These are phyloP conservation scores for Eulimnadia texana DNA, from an alignment of 1,140 invertebrate genomes.

Conservation along the genomic window DNA sequence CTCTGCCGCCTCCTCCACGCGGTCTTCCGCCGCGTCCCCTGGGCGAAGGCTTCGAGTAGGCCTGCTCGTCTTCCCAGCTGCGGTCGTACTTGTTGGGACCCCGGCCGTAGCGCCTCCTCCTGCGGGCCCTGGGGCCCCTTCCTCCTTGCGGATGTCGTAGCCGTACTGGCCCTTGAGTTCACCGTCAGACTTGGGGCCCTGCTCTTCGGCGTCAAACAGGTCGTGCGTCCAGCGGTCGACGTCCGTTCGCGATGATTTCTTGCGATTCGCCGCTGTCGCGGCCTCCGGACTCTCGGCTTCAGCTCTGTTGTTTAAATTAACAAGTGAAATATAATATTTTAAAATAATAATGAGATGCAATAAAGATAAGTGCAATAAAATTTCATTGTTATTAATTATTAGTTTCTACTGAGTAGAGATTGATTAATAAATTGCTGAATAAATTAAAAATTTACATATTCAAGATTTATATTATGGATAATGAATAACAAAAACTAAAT, in stretches of 20 bases:
- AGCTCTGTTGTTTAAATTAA: neutral
- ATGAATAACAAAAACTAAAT: no score
- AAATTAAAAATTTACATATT: no score
- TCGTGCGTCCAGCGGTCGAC: constrained; percentile 77
- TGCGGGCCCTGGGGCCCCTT: constrained; percentile 71
- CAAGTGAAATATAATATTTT: constrained; percentile 5
- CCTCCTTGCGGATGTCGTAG: constrained; percentile 86
- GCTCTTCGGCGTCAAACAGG: constrained; percentile 59
- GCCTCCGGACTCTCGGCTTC: constrained; percentile 17
- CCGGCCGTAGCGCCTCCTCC: constrained; percentile 68
- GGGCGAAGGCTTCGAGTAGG: constrained; percentile 42
- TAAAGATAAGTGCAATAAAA: no score
- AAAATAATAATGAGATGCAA: constrained; percentile 6
- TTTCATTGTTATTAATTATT: constrained; percentile 28
- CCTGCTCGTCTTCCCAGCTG: constrained; percentile 82
- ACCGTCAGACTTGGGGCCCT: constrained; percentile 71
- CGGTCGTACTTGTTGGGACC: constrained; percentile 80
- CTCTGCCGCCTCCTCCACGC: constrained; percentile 11
- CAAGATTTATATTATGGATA: no score
- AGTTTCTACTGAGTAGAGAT: no score
- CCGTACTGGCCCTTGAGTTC: constrained; percentile 81
- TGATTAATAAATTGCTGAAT: no score
- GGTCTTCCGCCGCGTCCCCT: constrained; percentile 17
- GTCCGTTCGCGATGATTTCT: constrained; percentile 23
- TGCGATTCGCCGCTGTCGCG: constrained; percentile 19